Percentiles rank a stretch among this genome's conserved stretches.
These are phyloP conservation scores for Melanotaenia duboulayi DNA, from an alignment of 2,113 vertebrate species.

Conservation along the genomic window DNA sequence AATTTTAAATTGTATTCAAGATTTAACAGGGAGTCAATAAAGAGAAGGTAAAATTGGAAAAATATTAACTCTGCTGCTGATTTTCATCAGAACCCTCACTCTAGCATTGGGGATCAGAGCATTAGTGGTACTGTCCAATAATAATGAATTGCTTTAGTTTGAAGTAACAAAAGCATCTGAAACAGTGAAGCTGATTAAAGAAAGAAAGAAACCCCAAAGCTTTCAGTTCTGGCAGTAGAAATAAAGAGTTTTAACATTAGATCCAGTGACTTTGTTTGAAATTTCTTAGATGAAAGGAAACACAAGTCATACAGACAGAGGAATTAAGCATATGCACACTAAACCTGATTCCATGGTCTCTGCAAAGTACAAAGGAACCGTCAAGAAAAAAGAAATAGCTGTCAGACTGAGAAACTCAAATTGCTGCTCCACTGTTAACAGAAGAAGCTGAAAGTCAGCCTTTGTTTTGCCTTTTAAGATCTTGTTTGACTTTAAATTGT, in stretches of 20 bases:
- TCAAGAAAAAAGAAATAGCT: conserved; percentile 5
- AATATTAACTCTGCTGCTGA: too few species aligned
- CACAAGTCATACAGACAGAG: conserved; percentile 50
- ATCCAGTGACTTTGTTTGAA: conserved; percentile 61
- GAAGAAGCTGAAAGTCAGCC: conserved; percentile 6
- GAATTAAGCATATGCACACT: conserved; percentile 50
- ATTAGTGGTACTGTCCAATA: too few species aligned
- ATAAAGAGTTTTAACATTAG: conserved; percentile 43
- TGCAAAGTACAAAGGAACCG: conserved; percentile 55
- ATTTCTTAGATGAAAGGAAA: conserved; percentile 66
- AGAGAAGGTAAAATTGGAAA: too few species aligned
- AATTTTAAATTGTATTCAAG: too few species aligned
- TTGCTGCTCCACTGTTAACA: conserved; percentile 15
- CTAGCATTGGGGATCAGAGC: too few species aligned
- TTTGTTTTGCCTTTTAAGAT: conserved; percentile 33
- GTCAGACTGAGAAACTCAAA: conserved; percentile 28
- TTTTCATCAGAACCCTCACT: too few species aligned
- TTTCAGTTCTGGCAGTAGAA: conserved; percentile 32
- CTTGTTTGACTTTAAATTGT: background rate
- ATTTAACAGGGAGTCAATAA: too few species aligned
- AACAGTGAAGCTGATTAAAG: conserved; percentile 46
- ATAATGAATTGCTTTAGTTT: too few species aligned
- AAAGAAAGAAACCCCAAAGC: conserved; percentile 42
- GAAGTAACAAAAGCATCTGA: background rate
- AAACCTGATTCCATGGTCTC: conserved; percentile 49